Evolutionary conservation across 2,797 vertebrate species (phyloP).

Genomic region (Remorina albescens): DNA sequence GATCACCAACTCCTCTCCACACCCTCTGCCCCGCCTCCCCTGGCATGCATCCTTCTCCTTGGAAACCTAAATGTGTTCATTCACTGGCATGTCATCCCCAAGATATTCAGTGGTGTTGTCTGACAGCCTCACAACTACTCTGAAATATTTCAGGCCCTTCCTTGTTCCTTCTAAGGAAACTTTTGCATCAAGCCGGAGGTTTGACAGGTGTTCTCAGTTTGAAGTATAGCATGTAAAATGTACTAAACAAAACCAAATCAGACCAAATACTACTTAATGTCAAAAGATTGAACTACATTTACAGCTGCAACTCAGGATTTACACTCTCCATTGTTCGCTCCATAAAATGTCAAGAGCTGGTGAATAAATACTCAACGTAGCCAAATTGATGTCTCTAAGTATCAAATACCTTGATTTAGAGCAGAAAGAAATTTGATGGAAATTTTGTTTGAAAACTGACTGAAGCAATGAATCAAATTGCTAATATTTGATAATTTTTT

Average conservation of each 20-base stretch:
- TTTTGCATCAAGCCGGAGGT: neutral
- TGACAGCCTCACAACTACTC: neutral
- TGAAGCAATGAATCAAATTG: neutral
- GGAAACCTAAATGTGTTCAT: constrained; percentile 7
- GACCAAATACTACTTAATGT: neutral
- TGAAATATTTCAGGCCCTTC: neutral
- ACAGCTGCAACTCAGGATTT: neutral
- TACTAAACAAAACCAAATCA: neutral
- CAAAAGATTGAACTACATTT: neutral
- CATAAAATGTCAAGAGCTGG: neutral
- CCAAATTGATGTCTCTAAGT: too few species aligned
- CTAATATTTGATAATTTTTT: too few species aligned
- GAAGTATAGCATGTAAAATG: neutral
- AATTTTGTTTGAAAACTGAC: neutral
- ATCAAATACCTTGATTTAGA: too few species aligned
- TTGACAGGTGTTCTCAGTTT: neutral
- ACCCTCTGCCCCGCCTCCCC: constrained; percentile 21
- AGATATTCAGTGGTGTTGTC: neutral
- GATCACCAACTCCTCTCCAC: constrained; percentile 24
- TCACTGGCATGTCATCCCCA: neutral
- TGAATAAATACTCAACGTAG: neutral
- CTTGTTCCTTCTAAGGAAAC: neutral
- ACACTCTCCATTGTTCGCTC: neutral
- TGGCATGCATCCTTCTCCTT: constrained; percentile 18
- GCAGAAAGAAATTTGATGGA: neutral